Conservation (phyloP, 2,797 vertebrate species). For the Caiman crocodilus region DNA sequence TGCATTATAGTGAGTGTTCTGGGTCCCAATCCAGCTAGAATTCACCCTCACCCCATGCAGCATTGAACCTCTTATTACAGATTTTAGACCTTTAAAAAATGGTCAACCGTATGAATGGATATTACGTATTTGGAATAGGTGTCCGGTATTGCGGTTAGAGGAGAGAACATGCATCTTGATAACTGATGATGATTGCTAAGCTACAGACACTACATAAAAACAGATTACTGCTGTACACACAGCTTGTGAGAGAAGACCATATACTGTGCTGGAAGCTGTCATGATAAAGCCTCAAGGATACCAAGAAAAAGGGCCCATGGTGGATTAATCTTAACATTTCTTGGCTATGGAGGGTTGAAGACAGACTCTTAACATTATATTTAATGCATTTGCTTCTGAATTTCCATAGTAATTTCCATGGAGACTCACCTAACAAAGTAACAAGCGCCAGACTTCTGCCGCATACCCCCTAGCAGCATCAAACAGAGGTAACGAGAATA, state of each 20-base stretch:
- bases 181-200: not conserved
- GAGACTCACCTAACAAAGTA: not conserved
- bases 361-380: not conserved
- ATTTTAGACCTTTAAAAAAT: not conserved
- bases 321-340: not conserved
- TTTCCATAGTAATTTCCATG: slow-evolving; percentile 16
- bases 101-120: not conserved
- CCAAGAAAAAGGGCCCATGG: not conserved
- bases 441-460: not conserved
- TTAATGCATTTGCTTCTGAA: not conserved
- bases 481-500: not conserved
- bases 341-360: not conserved
- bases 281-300: not conserved
- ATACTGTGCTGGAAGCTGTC: not conserved
- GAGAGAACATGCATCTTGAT: not conserved
- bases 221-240: not conserved
- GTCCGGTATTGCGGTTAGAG: not conserved
- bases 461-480: not conserved
- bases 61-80: not conserved
- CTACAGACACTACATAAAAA: not conserved
- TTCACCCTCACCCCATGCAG: not conserved
- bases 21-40: not conserved
- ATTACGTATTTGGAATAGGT: not conserved
- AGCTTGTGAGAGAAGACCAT: not conserved
- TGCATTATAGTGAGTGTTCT: not conserved